Evolutionary conservation across 2,797 vertebrate species (phyloP).

Genomic region (Florisuga fusca): DNA sequence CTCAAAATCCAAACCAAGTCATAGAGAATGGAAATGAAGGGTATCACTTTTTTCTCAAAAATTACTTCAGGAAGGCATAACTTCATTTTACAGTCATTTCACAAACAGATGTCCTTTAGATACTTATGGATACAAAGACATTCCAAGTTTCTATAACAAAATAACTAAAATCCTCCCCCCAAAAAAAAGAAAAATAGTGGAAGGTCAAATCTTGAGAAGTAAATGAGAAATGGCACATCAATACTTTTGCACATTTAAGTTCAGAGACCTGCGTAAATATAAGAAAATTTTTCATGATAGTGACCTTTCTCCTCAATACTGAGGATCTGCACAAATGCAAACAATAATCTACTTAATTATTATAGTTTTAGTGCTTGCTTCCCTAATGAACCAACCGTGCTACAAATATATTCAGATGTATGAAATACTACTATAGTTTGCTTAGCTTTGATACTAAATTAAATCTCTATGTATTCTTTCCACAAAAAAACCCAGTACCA

Average conservation of each 20-base stretch:
- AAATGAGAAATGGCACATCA: background rate
- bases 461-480: background rate
- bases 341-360: background rate
- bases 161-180: background rate
- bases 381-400: conserved; percentile 3
- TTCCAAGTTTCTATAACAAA: background rate
- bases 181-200: no score
- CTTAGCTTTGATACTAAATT: background rate
- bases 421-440: background rate
- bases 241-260: background rate
- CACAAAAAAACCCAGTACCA: background rate
- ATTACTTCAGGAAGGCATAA: background rate
- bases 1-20: background rate
- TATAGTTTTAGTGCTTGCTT: background rate
- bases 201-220: background rate
- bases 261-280: background rate
- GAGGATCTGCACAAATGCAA: background rate
- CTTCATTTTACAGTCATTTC: background rate
- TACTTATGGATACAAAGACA: background rate
- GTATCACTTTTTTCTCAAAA: background rate
- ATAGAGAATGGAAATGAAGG: background rate
- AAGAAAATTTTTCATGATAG: background rate
- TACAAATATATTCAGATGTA: background rate
- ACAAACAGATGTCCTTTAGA: background rate
- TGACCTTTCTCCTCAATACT: background rate